A percentile compares a stretch with the other conserved stretches of the same genome.
phyloP scores from a whole-genome alignment of 2,888 invertebrate genomes.

The Portevinia maculata region DNA sequence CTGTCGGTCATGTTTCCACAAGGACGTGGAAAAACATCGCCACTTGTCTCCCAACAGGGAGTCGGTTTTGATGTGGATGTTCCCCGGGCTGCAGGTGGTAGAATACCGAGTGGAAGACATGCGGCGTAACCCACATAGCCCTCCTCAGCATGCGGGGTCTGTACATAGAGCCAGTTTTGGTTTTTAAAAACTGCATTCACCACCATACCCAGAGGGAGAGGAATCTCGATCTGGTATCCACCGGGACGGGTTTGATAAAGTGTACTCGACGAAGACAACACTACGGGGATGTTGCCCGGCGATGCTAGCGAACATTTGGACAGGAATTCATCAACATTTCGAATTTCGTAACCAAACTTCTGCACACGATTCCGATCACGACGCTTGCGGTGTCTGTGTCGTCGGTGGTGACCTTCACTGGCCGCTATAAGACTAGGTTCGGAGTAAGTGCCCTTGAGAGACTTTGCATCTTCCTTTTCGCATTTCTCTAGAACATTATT shows the following conservation, averaged over 20 bases:
- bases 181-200: constrained; percentile 94
- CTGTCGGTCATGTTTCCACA: constrained; percentile 92
- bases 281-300: constrained; percentile 93
- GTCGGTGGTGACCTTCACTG: constrained; percentile 80
- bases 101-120: constrained; percentile 90
- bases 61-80: constrained; percentile 83
- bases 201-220: constrained; percentile 91
- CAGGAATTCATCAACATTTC: constrained; percentile 90
- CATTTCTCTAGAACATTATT: constrained; percentile 73
- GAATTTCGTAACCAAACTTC: constrained; percentile 90
- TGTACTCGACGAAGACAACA: constrained; percentile 89
- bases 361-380: constrained; percentile 81
- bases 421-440: constrained; percentile 82
- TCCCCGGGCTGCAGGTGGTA: constrained; percentile 84
- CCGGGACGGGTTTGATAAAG: constrained; percentile 89
- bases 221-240: constrained; percentile 87
- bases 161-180: constrained; percentile 92
- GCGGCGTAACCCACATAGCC: constrained; percentile 91
- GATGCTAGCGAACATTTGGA: constrained; percentile 91
- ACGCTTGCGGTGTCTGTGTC: constrained; percentile 81
- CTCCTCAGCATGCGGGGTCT: constrained; percentile 93
- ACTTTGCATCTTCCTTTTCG: constrained; percentile 76
- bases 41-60: constrained; percentile 92
- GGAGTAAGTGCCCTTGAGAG: constrained; percentile 81
- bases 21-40: constrained; percentile 91